Conservation (phyloP, 2,113 vertebrate genomes). For the rabbit (Oryctolagus cuniculus) region DNA sequence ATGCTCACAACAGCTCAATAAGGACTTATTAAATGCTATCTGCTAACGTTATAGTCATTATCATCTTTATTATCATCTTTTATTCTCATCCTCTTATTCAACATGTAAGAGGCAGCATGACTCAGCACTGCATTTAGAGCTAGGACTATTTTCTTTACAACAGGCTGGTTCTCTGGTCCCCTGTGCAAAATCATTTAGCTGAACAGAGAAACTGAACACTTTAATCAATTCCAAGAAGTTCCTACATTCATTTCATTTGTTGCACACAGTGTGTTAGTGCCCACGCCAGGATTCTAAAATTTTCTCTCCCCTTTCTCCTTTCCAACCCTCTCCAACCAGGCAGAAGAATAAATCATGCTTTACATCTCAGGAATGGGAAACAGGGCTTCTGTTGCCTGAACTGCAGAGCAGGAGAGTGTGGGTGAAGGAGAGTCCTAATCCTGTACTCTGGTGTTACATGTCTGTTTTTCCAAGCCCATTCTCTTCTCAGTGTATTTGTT, state of each 20-base stretch:
- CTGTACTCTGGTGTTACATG: conserved; percentile 21
- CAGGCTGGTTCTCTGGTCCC: conserved; percentile 20
- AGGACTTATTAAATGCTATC: conserved; percentile 33
- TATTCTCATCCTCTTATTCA: conserved; percentile 47
- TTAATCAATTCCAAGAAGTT: conserved; percentile 56
- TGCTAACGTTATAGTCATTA: conserved; percentile 23
- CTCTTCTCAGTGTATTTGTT: conserved; percentile 54
- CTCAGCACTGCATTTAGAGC: conserved; percentile 40
- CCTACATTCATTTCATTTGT: conserved; percentile 15
- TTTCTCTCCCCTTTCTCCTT: background rate
- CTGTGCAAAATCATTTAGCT: conserved; percentile 63
- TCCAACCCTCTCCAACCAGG: background rate
- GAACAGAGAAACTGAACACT: conserved; percentile 48
- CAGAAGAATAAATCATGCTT: conserved; percentile 22
- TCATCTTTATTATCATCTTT: conserved; percentile 46
- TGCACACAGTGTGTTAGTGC: background rate
- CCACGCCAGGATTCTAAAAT: background rate
- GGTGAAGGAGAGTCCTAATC: background rate
- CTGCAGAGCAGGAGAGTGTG: background rate
- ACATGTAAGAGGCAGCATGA: conserved; percentile 31
- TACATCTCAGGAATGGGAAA: background rate
- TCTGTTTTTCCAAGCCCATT: background rate
- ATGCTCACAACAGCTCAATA: conserved; percentile 38
- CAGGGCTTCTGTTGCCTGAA: background rate
- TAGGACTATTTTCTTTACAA: conserved; percentile 53